A percentile compares a stretch with the other conserved stretches of the same genome.
phyloP scores from a whole-genome alignment of 2,113 vertebrate genomes.

The Typhlomys cinereus region DNA sequence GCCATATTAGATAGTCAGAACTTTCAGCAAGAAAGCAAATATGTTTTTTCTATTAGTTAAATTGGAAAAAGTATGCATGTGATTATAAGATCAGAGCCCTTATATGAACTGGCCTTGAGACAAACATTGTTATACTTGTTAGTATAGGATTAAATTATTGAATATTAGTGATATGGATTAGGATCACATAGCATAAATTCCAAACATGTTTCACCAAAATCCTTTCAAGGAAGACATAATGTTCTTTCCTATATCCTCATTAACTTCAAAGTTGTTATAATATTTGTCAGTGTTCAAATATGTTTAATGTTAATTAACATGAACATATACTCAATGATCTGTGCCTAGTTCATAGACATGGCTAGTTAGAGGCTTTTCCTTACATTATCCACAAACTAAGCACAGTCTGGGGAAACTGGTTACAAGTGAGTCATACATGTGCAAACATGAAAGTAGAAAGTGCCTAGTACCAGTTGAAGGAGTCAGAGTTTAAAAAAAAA shows the following conservation, averaged over 20 bases:
- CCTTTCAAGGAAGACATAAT: neutral
- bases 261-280: neutral
- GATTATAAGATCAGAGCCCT: constrained; percentile 68
- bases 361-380: neutral
- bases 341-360: neutral
- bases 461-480: neutral
- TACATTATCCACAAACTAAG: neutral
- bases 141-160: constrained; percentile 38
- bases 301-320: neutral
- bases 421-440: neutral
- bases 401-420: neutral
- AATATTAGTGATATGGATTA: neutral
- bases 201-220: neutral
- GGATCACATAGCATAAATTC: neutral
- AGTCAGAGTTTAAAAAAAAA: neutral
- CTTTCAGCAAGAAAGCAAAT: constrained; percentile 73
- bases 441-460: neutral
- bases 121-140: constrained; percentile 63
- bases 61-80: constrained; percentile 48
- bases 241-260: neutral
- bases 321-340: neutral
- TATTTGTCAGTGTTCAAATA: neutral
- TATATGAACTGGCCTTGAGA: constrained; percentile 48
- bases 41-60: constrained; percentile 69
- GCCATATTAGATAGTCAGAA: no score